Percentiles rank a stretch among this genome's conserved stretches.
Evolutionary conservation across 2,797 vertebrate species (phyloP).

Genomic region (Cuculus canorus): DNA sequence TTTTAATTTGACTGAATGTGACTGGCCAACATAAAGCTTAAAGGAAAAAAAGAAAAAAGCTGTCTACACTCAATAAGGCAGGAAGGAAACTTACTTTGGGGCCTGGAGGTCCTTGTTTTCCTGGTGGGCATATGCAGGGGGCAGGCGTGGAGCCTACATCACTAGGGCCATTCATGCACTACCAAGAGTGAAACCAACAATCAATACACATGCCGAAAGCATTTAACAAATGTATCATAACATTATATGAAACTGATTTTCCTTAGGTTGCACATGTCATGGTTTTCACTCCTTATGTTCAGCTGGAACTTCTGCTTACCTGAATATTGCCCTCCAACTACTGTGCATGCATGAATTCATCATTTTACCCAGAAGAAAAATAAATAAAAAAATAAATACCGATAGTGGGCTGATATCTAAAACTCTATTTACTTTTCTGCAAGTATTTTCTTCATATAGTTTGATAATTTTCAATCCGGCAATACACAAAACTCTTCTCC

Average conservation of each 20-base stretch:
- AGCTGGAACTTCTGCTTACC: not conserved
- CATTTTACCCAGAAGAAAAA: not conserved
- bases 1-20: not conserved
- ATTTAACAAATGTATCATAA: accelerated
- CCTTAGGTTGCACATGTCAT: not conserved
- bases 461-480: not conserved
- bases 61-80: not conserved
- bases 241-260: not conserved
- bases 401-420: not conserved
- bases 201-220: not conserved
- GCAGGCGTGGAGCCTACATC: conserved; percentile 86
- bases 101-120: conserved; percentile 87
- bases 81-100: conserved; percentile 82
- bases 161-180: conserved; percentile 90
- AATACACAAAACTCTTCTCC: not conserved
- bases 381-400: not conserved
- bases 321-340: not conserved
- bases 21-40: not conserved
- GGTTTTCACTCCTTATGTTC: not conserved
- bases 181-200: conserved; percentile 43
- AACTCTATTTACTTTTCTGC: no score
- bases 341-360: not conserved
- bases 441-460: no score
- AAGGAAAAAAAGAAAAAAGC: not conserved
- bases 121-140: conserved; percentile 91